A percentile compares a stretch with the other conserved stretches of the same genome.
These are phyloP conservation scores for Lasiurus cinereus DNA, from an alignment of 2,113 vertebrate species.

Conservation along the genomic window DNA sequence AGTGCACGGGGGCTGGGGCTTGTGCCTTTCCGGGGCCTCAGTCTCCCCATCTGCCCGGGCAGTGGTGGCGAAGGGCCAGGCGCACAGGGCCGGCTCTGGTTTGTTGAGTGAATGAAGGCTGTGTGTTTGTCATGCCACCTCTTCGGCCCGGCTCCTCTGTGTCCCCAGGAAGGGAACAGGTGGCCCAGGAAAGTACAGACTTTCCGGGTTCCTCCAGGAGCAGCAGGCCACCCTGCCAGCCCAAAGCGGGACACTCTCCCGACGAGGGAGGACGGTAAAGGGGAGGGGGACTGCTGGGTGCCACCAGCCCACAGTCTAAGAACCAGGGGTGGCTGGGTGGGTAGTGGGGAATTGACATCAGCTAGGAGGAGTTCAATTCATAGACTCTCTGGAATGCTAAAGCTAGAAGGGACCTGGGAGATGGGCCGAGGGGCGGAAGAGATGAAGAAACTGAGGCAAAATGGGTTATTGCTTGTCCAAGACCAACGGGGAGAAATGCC, in stretches of 20 bases:
- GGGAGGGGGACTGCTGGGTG: not conserved
- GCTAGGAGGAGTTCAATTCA: not conserved
- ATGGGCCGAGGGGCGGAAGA: not conserved
- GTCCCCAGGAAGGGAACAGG: not conserved
- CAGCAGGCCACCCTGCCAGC: not conserved
- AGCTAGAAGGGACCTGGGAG: not conserved
- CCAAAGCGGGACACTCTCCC: not conserved
- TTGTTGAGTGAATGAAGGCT: slow-evolving; percentile 16
- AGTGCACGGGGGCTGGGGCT: not conserved
- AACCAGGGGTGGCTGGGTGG: not conserved
- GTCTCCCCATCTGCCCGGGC: not conserved
- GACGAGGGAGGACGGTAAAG: not conserved
- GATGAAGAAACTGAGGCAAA: slow-evolving; percentile 28
- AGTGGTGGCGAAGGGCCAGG: not conserved
- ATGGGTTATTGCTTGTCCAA: not conserved
- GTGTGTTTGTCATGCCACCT: not conserved
- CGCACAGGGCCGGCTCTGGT: not conserved
- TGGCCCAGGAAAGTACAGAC: not conserved
- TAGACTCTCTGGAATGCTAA: not conserved
- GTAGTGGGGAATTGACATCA: not conserved
- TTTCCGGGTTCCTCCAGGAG: not conserved
- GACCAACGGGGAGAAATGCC: not conserved
- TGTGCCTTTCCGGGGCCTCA: not conserved
- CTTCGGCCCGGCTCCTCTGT: not conserved
- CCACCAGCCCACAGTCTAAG: not conserved